These are phyloP conservation scores for Pseudochirops cupreus DNA, from an alignment of 2,797 vertebrate genomes.

Conservation along the genomic window DNA sequence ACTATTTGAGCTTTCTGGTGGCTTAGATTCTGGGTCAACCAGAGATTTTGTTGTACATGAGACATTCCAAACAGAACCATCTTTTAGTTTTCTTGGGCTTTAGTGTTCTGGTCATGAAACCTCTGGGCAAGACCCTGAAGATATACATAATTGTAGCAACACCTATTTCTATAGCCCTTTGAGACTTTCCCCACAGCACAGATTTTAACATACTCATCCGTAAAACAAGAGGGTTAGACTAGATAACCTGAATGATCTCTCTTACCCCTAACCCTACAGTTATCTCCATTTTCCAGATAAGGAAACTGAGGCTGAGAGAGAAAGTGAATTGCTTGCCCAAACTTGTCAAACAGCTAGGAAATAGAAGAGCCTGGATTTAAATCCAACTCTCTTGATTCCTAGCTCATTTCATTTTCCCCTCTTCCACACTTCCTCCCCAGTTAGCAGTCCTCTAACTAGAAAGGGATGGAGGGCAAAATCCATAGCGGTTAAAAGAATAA, in stretches of 20 bases:
- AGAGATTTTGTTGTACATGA: not conserved
- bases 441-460: not conserved
- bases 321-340: not conserved
- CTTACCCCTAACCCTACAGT: not conserved
- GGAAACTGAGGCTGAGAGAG: not conserved
- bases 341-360: not conserved
- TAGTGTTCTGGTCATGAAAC: not conserved
- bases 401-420: not conserved
- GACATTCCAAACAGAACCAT: slow-evolving; percentile 11
- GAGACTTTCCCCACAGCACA: not conserved
- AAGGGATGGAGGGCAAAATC: slow-evolving; percentile 10
- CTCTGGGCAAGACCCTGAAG: not conserved
- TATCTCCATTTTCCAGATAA: not conserved
- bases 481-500: slow-evolving; percentile 18
- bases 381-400: not conserved
- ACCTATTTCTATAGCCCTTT: not conserved
- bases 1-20: not conserved
- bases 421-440: not conserved
- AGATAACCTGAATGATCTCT: not conserved
- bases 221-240: not conserved
- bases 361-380: not conserved
- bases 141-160: not conserved
- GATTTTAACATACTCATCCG: not conserved
- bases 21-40: slow-evolving; percentile 21
- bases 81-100: not conserved